Evolutionary conservation across 2,888 invertebrate genomes (phyloP).

Genomic region (Tenthredo amoena): DNA sequence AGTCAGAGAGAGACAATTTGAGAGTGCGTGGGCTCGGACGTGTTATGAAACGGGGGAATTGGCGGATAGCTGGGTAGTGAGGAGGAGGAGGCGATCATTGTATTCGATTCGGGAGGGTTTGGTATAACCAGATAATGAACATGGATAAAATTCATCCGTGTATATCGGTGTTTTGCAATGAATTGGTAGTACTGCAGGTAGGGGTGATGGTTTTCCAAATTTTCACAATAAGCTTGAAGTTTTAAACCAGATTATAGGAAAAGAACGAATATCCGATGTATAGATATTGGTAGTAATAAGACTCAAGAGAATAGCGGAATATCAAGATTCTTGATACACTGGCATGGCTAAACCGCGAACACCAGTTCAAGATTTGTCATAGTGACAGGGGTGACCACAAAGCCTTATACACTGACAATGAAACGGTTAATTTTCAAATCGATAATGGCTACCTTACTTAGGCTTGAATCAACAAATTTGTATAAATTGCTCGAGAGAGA

Average conservation of each 20-base stretch:
- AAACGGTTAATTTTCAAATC: neutral
- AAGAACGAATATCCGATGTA: neutral
- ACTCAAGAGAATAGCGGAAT: neutral
- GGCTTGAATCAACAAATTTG: neutral
- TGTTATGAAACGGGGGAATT: neutral
- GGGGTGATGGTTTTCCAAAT: neutral
- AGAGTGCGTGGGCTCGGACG: conserved; percentile 3
- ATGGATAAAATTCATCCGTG: neutral
- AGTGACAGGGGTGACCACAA: neutral
- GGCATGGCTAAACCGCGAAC: neutral
- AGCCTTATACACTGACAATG: neutral
- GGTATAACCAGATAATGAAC: neutral
- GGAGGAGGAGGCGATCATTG: conserved; percentile 11
- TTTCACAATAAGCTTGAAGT: neutral
- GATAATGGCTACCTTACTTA: neutral
- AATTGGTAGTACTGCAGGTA: neutral
- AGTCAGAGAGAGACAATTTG: conserved; percentile 42
- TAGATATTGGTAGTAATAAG: neutral
- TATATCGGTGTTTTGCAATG: neutral
- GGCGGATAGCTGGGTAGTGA: conserved; percentile 40
- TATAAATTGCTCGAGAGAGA: neutral
- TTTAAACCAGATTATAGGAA: neutral
- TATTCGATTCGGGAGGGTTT: neutral
- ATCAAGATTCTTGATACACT: neutral
- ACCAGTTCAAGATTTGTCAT: neutral